Conservation (phyloP, 2,113 vertebrate species). For the Heliornis fulica region DNA sequence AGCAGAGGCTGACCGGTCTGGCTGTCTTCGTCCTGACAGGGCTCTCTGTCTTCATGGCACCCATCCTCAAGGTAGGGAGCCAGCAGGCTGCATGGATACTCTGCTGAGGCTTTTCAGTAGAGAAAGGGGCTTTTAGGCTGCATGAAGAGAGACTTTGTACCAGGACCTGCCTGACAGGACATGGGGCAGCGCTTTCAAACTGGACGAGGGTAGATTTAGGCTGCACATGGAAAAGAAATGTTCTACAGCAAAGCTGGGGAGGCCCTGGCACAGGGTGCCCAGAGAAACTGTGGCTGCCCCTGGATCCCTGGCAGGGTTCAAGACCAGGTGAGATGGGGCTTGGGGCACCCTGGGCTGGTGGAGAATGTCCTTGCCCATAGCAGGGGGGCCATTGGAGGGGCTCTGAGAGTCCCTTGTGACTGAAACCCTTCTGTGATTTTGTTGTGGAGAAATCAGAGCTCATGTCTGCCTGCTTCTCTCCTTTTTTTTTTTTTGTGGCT, state of each 20-base stretch:
- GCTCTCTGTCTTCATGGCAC: constrained; percentile 75
- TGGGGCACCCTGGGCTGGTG: background rate
- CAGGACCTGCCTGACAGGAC: too few relatives aligned
- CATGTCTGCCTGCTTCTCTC: background rate
- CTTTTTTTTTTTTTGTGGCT: background rate
- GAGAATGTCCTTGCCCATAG: background rate
- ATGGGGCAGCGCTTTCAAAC: too few relatives aligned
- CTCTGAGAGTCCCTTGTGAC: background rate
- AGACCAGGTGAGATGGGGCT: background rate
- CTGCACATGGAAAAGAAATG: too few relatives aligned
- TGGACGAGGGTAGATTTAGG: too few relatives aligned
- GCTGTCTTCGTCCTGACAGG: constrained; percentile 77
- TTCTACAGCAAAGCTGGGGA: too few relatives aligned
- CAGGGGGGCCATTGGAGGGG: background rate
- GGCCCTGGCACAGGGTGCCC: too few relatives aligned
- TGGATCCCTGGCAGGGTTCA: too few relatives aligned
- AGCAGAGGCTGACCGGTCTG: constrained; percentile 80
- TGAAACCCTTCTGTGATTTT: background rate
- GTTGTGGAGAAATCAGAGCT: background rate
- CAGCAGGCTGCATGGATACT: too few relatives aligned
- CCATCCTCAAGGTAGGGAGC: constrained; percentile 77
- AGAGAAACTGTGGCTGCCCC: too few relatives aligned
- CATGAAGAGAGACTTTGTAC: too few relatives aligned
- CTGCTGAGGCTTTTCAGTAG: too few relatives aligned
- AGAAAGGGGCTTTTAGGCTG: too few relatives aligned